Percentiles rank a stretch among this genome's conserved stretches.
phyloP scores from a whole-genome alignment of 2,888 invertebrate genomes.

The Drosophila nigricruria region DNA sequence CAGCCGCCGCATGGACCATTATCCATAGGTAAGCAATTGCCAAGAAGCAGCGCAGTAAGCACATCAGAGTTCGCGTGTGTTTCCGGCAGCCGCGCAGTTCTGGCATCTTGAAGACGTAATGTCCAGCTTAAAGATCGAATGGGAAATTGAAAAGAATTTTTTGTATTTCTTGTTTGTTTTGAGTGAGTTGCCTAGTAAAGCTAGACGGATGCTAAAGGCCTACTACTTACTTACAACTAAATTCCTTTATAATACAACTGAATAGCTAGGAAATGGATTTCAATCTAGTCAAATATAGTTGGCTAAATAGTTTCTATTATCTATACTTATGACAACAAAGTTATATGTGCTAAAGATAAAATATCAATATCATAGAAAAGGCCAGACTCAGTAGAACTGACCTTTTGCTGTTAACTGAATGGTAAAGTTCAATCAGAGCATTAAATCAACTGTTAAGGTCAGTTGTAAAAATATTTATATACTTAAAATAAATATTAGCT shows the following conservation, averaged over 20 bases:
- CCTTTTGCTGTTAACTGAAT: constrained; percentile 10
- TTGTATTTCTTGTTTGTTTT: too few relatives aligned
- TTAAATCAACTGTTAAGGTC: background rate
- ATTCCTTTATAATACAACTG: too few relatives aligned
- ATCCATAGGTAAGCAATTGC: constrained; percentile 22
- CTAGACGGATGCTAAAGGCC: background rate
- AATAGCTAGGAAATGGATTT: background rate
- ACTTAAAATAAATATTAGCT: too few relatives aligned
- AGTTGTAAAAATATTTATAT: background rate
- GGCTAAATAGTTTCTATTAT: background rate
- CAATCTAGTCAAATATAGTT: background rate
- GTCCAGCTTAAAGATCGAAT: background rate
- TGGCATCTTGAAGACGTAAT: constrained; percentile 13
- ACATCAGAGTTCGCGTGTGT: background rate
- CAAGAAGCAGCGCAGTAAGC: background rate
- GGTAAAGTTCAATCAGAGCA: constrained; percentile 15
- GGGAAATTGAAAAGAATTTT: background rate
- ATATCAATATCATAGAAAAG: background rate
- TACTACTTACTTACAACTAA: too few relatives aligned
- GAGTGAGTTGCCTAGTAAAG: background rate
- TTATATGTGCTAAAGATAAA: too few relatives aligned
- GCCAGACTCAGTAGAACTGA: background rate
- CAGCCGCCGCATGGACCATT: constrained; percentile 16
- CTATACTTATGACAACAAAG: too few relatives aligned
- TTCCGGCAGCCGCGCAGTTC: accelerated